Evolutionary conservation across 2,797 vertebrate genomes (phyloP), one percentile per base, ranked within the genome.

Genomic region (Macropodus opercularis): DNA sequence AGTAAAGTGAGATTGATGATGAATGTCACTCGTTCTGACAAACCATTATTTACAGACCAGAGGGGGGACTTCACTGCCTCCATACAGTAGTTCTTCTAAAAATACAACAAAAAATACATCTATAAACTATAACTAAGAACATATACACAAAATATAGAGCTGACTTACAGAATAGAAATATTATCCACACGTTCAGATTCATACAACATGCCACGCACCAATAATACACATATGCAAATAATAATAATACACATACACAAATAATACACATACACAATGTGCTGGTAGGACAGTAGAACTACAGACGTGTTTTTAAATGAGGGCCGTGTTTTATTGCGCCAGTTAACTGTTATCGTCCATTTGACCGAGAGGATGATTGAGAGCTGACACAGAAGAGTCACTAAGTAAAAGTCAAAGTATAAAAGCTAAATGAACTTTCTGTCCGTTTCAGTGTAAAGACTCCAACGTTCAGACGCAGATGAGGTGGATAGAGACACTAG

Each of bases 1-100:
- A 63, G 24, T 67, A 29, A 75, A 79, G 75, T 69, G 42, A 21
- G 18, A 63, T 35, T 72, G 63, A 61, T 58, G 43, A 68, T 73
- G 47, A 70, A 62, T 56, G 55, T 54, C 56, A 63, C 22, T 58
- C 42, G 38, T 14, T 6, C 38, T 59, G 51, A 44, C 23, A 65
- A 52, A 57, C 54, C 35, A 54, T 34, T 47, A 41, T 56, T 56
- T 65, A 50, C n/a, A 50, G 38, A 44, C 24, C 7, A 22, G 29
- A 8, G 13, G 29, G 32, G 34, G 27, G 13, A 13, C 50, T 26
- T 0, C 29, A 12, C 29, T 57, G 44, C 43, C 6, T 2, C 15
- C 13, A 14, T 3, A n/a, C n/a, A 2, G 11, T 46, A 24, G 54
- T 56, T 54, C 15, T 3, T 49, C 27, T 58, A 22, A 24, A 67